These are phyloP conservation scores for Chrysemys picta DNA, from an alignment of 2,113 vertebrate genomes.

Conservation along the genomic window DNA sequence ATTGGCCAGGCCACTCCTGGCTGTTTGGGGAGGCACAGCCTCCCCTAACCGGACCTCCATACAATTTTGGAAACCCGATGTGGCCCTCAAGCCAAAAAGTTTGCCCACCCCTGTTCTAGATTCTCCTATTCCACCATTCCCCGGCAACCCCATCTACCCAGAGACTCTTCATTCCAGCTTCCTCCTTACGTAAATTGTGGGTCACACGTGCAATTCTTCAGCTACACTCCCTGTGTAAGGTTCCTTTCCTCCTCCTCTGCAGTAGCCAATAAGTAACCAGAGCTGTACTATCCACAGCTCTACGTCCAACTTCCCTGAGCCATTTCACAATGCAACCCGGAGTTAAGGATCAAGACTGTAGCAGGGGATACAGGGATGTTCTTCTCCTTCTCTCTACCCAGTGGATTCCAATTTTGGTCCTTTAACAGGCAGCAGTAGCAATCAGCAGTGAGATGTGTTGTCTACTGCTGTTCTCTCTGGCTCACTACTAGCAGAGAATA, in stretches of 20 bases:
- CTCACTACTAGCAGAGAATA: background rate
- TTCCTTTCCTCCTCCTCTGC: background rate
- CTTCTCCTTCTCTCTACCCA: background rate
- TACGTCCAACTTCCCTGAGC: background rate
- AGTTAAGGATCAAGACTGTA: background rate
- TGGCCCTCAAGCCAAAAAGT: too few species aligned
- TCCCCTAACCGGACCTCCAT: too few species aligned
- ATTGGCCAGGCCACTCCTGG: too few species aligned
- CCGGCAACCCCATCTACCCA: background rate
- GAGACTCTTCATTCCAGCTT: background rate
- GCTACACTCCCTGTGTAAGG: background rate
- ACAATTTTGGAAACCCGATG: too few species aligned
- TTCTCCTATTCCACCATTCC: background rate
- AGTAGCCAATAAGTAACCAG: background rate
- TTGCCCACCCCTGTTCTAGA: background rate
- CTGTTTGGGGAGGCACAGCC: too few species aligned
- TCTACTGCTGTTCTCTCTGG: background rate
- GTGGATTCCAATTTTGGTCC: background rate
- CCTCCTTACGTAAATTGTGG: background rate
- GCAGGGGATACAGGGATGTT: background rate
- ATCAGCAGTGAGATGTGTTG: background rate
- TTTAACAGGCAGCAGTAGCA: background rate
- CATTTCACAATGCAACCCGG: background rate
- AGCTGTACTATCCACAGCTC: background rate
- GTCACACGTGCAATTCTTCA: background rate